Evolutionary conservation across 2,113 vertebrate species (phyloP).

Genomic region (Triplophysa rosa): DNA sequence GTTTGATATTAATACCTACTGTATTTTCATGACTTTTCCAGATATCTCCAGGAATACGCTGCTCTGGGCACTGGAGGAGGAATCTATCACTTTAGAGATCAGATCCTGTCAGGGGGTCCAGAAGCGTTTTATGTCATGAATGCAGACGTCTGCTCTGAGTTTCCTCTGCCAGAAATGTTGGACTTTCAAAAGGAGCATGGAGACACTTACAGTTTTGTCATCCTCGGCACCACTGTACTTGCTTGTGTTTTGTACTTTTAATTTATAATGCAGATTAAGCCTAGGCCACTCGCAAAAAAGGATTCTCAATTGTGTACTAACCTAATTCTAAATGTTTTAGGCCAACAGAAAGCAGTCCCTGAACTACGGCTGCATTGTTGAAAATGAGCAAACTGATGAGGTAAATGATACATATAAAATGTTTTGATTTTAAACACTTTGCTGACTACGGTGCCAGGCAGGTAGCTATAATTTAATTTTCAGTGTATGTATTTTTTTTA

Average conservation of each 20-base stretch:
- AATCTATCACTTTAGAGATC: conserved; percentile 98
- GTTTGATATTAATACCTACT: too few species aligned
- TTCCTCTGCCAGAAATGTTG: conserved; percentile 91
- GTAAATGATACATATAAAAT: conserved; percentile 65
- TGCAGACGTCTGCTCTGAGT: conserved; percentile 92
- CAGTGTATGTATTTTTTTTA: neutral
- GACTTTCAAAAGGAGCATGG: conserved; percentile 79
- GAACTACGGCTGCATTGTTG: conserved; percentile 97
- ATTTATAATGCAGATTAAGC: neutral
- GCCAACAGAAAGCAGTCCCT: conserved; percentile 95
- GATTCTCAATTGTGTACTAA: neutral
- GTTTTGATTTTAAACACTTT: neutral
- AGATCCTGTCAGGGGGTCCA: conserved; percentile 90
- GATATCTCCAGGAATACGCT: conserved; percentile 94
- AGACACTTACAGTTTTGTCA: conserved; percentile 82
- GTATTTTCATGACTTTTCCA: conserved; percentile 11
- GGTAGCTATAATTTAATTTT: neutral
- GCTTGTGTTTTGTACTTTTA: neutral
- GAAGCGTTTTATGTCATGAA: conserved; percentile 97
- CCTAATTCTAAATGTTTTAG: conserved; percentile 64
- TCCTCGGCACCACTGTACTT: conserved; percentile 92
- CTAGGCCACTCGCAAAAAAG: neutral
- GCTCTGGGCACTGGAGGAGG: conserved; percentile 95
- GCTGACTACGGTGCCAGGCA: neutral
- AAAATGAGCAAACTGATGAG: conserved; percentile 85